Evolutionary conservation across 2,888 invertebrate species (phyloP).

Genomic region (Halictus ligatus): DNA sequence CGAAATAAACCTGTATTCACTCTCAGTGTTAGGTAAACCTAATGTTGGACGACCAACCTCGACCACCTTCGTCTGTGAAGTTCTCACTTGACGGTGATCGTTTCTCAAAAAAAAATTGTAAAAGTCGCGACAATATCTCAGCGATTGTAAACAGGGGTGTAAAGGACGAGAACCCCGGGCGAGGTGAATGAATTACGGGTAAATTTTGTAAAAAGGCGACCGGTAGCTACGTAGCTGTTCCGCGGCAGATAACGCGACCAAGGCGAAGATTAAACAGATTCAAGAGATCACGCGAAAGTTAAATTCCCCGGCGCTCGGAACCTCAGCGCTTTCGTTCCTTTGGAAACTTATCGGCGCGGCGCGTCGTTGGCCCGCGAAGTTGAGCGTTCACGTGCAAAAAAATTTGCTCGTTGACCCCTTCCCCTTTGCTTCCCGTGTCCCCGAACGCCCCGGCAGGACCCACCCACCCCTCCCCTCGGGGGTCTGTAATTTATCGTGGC

Average conservation of each 20-base stretch:
- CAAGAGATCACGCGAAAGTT: conserved; percentile 46
- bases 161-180: background rate
- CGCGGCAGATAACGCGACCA: background rate
- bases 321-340: conserved; percentile 18
- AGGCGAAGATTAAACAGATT: conserved; percentile 51
- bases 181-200: conserved; percentile 3
- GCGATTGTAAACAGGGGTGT: background rate
- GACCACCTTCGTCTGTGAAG: background rate
- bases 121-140: background rate
- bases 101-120: background rate
- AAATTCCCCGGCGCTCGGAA: conserved; percentile 33
- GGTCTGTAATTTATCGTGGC: conserved; percentile 51
- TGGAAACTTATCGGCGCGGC: conserved; percentile 34
- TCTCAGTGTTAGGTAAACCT: too few species aligned
- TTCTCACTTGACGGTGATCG: background rate
- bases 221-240: conserved; percentile 3
- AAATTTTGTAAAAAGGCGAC: conserved; percentile 20
- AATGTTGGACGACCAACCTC: background rate
- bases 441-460: background rate
- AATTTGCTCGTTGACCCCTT: conserved; percentile 31
- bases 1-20: too few species aligned
- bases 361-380: conserved; percentile 21
- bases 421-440: background rate
- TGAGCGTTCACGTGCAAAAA: conserved; percentile 31
- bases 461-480: background rate